Base-by-base conservation (phyloP, 92 coral and sea anemone species). In the Pocillopora meandrina region DNA sequence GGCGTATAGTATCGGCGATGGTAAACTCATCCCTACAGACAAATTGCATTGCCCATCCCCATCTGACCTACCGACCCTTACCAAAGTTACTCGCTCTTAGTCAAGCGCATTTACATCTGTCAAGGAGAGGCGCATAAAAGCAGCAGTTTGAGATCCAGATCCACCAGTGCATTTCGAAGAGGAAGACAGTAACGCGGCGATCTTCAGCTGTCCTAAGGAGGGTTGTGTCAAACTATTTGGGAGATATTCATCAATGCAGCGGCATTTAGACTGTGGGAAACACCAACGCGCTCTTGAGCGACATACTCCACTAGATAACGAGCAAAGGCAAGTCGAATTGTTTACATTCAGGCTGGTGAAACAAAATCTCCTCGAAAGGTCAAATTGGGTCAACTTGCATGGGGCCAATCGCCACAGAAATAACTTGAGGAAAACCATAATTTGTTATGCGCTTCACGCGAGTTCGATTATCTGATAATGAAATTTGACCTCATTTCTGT, bases 231-330 rank as follows among this genome's bases (percentile, higher is more conserved):
- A 84, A 76, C 79, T 86, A 62, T 89, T 64, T 77, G 66, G 64
- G 72, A 81, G 92, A 76, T 68, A 84, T 78, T 87, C 91, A 77
- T 82, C 84, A 74, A 61, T 88, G 84, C 91, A 88, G 85, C 75
- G 89, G 82, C 92, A 89, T 79, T 79, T 80, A 79, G 92, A 89
- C 66, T 85, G 84, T 80, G 92, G 77, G 31, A 79, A 81, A 85
- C 84, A 85, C 88, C 72, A 86, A 65, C 82, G 87, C 62, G 83
- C 81, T 79, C 79, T 85, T 76, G 87, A 85, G 79, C 83, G 89
- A 72, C 83, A 80, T 56, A 85, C 86, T 74, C 81, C 80, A 56
- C 81, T 85, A 36, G 89, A 89, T 74, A 85, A 69, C 83, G 91
- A 26, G 26, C 26, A 26, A 26, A 26, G 26, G 26, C 26, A 26